These are phyloP conservation scores for Acanthurus lineatus DNA, from an alignment of 2,797 vertebrate genomes.

Conservation along the genomic window DNA sequence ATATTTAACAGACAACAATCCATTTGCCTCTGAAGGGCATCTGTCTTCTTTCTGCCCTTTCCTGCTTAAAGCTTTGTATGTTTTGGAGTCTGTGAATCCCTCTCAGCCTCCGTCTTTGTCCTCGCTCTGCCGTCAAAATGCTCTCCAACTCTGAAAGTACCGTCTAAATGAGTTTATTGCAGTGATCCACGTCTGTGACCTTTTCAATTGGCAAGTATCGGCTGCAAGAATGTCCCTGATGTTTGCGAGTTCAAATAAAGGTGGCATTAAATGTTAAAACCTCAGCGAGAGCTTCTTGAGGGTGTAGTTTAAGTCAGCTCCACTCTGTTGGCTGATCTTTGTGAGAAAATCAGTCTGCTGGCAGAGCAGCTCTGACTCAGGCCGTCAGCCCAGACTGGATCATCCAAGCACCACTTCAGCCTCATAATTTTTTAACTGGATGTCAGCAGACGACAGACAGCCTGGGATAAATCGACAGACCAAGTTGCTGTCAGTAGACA, in stretches of 20 bases:
- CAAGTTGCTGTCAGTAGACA: slow-evolving; percentile 21
- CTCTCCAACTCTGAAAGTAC: neutral
- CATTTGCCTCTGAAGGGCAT: neutral
- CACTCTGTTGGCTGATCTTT: slow-evolving; percentile 12
- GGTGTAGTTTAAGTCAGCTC: slow-evolving; percentile 15
- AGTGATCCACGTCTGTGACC: slow-evolving; percentile 5
- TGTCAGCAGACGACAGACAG: slow-evolving; percentile 55
- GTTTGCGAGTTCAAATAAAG: slow-evolving; percentile 24
- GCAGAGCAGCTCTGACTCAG: slow-evolving; percentile 15
- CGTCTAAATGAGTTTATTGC: neutral
- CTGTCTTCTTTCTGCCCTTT: neutral
- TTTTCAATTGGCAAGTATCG: slow-evolving; percentile 18
- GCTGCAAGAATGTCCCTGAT: neutral
- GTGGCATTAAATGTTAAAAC: slow-evolving; percentile 12
- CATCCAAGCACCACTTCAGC: slow-evolving; percentile 17
- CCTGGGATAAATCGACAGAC: slow-evolving; percentile 36
- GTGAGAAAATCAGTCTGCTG: slow-evolving; percentile 48
- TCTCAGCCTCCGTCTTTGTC: too few relatives aligned
- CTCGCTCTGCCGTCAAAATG: neutral
- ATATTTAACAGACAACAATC: neutral
- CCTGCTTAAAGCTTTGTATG: neutral
- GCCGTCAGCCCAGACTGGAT: slow-evolving; percentile 27
- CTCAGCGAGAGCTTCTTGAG: neutral
- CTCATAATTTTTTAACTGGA: slow-evolving; percentile 52
- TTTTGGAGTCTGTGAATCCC: neutral